phyloP scores from a whole-genome alignment of 2,797 vertebrate species.

The Darevskia nairensis region DNA sequence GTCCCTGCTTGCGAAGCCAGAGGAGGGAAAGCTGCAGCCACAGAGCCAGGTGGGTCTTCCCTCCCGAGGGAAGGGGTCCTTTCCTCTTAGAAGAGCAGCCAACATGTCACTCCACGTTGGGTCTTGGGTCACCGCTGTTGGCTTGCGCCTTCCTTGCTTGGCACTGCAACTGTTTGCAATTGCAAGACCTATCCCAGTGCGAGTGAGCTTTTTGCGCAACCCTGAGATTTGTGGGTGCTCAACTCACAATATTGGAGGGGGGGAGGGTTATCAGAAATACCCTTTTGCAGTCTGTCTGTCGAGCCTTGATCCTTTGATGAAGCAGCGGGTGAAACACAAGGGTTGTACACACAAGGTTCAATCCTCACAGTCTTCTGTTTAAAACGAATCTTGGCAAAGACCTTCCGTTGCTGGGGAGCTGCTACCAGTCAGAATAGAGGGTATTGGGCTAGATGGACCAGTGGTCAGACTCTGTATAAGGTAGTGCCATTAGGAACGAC shows the following conservation, averaged over 20 bases:
- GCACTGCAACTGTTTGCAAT: neutral
- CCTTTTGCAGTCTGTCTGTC: neutral
- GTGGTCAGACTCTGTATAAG: neutral
- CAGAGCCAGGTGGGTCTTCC: slow-evolving; percentile 75
- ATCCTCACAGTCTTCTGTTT: neutral
- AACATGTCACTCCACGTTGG: too few relatives aligned
- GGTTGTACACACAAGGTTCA: neutral
- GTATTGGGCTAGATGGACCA: neutral
- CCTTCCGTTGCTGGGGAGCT: too few relatives aligned
- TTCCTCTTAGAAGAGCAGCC: too few relatives aligned
- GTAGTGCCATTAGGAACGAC: neutral
- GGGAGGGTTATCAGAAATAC: neutral
- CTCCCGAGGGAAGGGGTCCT: fast-evolving
- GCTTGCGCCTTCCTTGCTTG: neutral
- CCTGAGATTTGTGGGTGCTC: neutral
- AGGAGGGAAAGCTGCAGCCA: slow-evolving; percentile 77
- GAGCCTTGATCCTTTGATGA: neutral
- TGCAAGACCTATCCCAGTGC: neutral
- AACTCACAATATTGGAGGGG: too few relatives aligned
- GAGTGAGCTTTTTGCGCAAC: neutral
- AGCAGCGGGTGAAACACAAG: neutral
- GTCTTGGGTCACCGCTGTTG: neutral
- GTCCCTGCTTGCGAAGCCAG: slow-evolving; percentile 54
- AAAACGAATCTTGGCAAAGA: neutral
- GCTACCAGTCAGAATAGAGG: neutral